Conservation (phyloP, 2,888 invertebrate species). For the Cecidostiba fungosa region DNA sequence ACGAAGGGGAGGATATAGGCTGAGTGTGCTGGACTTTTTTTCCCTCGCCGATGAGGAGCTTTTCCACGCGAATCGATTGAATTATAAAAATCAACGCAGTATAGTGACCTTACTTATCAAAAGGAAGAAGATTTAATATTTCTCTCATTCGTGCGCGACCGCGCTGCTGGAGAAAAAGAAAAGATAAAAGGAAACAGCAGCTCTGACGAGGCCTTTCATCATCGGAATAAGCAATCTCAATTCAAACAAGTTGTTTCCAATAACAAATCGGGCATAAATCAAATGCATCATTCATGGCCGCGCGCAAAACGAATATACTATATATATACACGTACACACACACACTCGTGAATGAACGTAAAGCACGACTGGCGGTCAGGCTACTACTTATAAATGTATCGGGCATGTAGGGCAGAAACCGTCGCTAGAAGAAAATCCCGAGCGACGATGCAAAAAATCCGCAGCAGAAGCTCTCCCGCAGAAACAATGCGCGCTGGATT, state of each 20-base stretch:
- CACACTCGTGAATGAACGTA: slow-evolving; percentile 44
- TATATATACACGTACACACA: background rate
- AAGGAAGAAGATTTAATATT: background rate
- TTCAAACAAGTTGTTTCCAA: slow-evolving; percentile 57
- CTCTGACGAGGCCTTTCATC: slow-evolving; percentile 32
- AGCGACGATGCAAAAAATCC: slow-evolving; percentile 57
- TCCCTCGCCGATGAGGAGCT: background rate
- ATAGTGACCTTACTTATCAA: too few species aligned
- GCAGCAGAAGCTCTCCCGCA: background rate
- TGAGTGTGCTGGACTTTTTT: background rate
- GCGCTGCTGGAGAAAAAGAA: slow-evolving; percentile 10
- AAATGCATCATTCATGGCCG: slow-evolving; percentile 45
- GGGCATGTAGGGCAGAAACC: slow-evolving; percentile 53
- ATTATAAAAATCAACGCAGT: slow-evolving; percentile 4
- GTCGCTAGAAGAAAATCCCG: slow-evolving; percentile 43
- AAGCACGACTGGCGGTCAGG: slow-evolving; percentile 10
- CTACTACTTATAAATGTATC: slow-evolving; percentile 59
- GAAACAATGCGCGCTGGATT: slow-evolving; percentile 78
- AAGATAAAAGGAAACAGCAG: slow-evolving; percentile 15
- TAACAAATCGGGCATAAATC: slow-evolving; percentile 56
- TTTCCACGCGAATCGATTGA: background rate
- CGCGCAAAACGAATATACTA: background rate
- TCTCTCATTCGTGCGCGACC: background rate
- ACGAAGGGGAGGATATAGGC: background rate
- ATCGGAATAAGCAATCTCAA: slow-evolving; percentile 47